Evolutionary conservation across 2,797 vertebrate genomes (phyloP).

Genomic region (Takifugu rubripes): DNA sequence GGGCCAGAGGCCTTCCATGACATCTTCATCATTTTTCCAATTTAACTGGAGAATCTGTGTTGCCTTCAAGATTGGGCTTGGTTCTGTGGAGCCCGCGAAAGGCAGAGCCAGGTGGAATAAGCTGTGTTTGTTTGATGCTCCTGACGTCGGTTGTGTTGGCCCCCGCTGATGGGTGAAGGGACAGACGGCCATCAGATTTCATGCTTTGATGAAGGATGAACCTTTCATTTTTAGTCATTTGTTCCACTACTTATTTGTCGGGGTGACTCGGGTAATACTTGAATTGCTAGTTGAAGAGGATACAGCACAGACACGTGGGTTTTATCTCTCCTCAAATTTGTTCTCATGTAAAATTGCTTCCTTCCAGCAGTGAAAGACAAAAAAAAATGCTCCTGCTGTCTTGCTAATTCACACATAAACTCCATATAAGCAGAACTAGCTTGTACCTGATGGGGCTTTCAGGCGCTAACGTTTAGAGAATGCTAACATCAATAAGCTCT

Average conservation of each 20-base stretch:
- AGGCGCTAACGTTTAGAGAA: no score
- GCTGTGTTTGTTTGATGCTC: conserved; percentile 6
- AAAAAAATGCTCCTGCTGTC: conserved; percentile 1
- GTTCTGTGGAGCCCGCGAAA: conserved; percentile 22
- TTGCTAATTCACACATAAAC: background rate
- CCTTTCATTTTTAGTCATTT: conserved; percentile 53
- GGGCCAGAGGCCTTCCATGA: background rate
- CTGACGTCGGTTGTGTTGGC: conserved; percentile 14
- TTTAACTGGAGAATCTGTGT: background rate
- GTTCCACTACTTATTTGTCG: conserved; percentile 44
- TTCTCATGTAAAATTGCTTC: conserved; percentile 9
- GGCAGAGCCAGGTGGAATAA: conserved; percentile 11
- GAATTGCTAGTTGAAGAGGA: conserved; percentile 40
- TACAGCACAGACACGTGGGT: conserved; percentile 1
- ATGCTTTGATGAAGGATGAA: conserved; percentile 51
- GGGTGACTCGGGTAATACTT: conserved; percentile 43
- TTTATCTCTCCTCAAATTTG: conserved; percentile 15
- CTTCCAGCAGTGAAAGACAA: conserved; percentile 16
- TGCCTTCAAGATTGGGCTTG: conserved; percentile 12
- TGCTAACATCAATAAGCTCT: no score
- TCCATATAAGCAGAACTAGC: no score
- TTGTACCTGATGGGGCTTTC: no score
- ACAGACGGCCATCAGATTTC: conserved; percentile 32
- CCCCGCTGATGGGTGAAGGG: conserved; percentile 26
- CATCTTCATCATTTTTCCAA: conserved; percentile 2